Percentiles rank a stretch among this genome's conserved stretches.
phyloP scores from a whole-genome alignment of 2,797 vertebrate genomes.

The Phrynocephalus vlangalii region DNA sequence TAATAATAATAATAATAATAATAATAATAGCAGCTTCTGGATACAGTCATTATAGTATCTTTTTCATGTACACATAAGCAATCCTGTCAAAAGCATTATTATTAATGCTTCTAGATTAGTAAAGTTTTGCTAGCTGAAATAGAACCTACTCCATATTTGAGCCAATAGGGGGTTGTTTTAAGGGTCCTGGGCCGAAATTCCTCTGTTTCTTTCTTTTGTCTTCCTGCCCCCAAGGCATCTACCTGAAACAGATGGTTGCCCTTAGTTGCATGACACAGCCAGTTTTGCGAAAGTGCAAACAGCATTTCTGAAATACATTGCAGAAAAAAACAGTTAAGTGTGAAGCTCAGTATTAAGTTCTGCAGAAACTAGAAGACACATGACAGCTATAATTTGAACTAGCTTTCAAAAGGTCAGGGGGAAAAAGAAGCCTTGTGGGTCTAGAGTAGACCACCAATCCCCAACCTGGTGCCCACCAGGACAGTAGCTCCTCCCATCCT shows the following conservation, averaged over 20 bases:
- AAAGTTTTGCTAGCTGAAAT: background rate
- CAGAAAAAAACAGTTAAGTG: no score
- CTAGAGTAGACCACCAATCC: background rate
- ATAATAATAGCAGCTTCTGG: no score
- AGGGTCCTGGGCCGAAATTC: background rate
- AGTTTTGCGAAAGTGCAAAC: background rate
- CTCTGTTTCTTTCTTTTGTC: background rate
- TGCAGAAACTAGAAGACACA: background rate
- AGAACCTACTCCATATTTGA: background rate
- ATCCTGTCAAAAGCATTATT: background rate
- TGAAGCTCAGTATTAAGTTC: background rate
- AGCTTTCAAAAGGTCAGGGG: no score
- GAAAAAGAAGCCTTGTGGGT: background rate
- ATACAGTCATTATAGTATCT: no score
- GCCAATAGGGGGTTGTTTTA: background rate
- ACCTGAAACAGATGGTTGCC: background rate
- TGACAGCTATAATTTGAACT: background rate
- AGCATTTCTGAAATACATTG: background rate
- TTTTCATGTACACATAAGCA: no score
- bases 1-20: no score
- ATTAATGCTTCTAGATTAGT: background rate
- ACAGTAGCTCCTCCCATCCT: background rate
- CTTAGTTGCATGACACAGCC: background rate
- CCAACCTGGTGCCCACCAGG: background rate
- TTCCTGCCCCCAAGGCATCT: background rate